Conservation (phyloP, 2,113 vertebrate species). For the Siniperca chuatsi region DNA sequence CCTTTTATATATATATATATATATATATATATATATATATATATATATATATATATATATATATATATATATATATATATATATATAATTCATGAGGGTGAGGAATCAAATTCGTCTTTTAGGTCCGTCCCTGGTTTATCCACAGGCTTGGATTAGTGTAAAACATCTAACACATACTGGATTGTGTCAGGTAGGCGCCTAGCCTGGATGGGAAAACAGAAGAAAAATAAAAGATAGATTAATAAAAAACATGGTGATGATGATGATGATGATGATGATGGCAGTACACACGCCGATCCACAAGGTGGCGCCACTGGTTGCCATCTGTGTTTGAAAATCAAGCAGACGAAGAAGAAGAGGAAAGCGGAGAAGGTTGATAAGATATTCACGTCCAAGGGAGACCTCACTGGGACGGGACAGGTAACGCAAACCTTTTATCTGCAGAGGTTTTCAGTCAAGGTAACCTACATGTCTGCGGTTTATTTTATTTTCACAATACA, state of each 20-base stretch:
- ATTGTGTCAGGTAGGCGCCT: background rate
- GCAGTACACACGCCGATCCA: slow-evolving; percentile 33
- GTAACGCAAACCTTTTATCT: slow-evolving; percentile 59
- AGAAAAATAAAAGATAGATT: background rate
- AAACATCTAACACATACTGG: background rate
- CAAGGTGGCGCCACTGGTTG: slow-evolving; percentile 38
- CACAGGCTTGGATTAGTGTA: no score
- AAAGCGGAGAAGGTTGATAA: slow-evolving; percentile 62
- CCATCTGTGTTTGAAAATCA: background rate
- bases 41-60: no score
- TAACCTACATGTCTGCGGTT: slow-evolving; percentile 16
- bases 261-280: background rate
- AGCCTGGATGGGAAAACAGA: background rate
- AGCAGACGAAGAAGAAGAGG: slow-evolving; percentile 54
- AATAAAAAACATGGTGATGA: background rate
- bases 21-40: no score
- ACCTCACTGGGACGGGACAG: slow-evolving; percentile 76
- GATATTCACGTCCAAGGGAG: slow-evolving; percentile 73
- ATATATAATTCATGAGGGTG: no score
- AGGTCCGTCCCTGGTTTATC: no score
- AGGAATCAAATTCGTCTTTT: no score
- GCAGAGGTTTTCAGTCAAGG: slow-evolving; percentile 45
- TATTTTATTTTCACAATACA: background rate
- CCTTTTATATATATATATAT: no score
- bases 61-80: no score